Conservation (phyloP, 1,140 invertebrate species). For the Heliconius melpomene region DNA sequence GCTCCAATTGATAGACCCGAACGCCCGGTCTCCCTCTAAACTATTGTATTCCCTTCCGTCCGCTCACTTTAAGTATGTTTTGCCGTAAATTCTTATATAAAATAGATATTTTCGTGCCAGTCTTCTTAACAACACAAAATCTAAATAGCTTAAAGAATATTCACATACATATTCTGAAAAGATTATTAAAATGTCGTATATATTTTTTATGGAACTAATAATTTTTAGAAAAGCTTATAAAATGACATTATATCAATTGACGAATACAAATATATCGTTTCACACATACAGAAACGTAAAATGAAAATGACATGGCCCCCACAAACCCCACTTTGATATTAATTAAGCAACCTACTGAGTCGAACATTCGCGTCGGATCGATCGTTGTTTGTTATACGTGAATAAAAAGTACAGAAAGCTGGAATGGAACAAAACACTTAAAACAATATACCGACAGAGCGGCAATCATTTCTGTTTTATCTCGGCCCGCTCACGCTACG, state of each 20-base stretch:
- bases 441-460: conserved; percentile 74
- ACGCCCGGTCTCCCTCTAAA: conserved; percentile 32
- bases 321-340: conserved; percentile 22
- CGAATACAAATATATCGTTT: background rate
- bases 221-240: background rate
- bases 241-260: background rate
- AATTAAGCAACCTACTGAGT: conserved; percentile 45
- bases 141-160: background rate
- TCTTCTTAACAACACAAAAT: too few relatives aligned
- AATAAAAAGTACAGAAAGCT: conserved; percentile 55
- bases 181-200: background rate
- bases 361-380: conserved; percentile 46
- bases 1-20: conserved; percentile 65
- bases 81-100: too few relatives aligned
- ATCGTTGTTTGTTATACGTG: conserved; percentile 56
- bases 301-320: background rate
- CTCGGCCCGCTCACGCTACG: conserved; percentile 73
- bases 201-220: too few relatives aligned
- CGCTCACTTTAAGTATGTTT: conserved; percentile 20
- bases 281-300: background rate
- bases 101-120: too few relatives aligned
- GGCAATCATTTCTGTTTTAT: conserved; percentile 79
- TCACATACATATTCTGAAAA: background rate
- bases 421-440: conserved; percentile 69
- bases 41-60: conserved; percentile 55